Evolutionary conservation across 2,797 vertebrate genomes (phyloP).

Genomic region (Megalops cyprinoides): DNA sequence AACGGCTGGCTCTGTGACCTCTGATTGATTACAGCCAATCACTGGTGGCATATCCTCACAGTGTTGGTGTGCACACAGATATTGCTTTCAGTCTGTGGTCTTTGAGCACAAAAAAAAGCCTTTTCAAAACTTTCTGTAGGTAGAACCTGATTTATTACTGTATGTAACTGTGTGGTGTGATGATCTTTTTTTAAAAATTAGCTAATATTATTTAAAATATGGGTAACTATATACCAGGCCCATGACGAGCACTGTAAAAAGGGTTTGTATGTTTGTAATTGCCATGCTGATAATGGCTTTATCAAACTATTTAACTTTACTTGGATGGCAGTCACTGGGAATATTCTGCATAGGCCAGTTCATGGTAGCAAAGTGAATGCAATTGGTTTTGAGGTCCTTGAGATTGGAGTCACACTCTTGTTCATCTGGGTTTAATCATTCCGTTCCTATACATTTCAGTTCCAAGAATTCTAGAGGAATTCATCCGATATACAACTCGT

Average conservation of each 20-base stretch:
- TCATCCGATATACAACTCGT: background rate
- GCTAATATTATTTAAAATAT: background rate
- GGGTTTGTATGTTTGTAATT: background rate
- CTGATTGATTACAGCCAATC: background rate
- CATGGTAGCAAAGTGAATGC: background rate
- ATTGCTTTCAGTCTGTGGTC: background rate
- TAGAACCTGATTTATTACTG: background rate
- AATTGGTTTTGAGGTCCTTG: background rate
- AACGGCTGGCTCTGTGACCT: background rate
- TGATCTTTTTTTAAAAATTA: too few relatives aligned
- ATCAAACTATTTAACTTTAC: background rate
- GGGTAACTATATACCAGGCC: background rate
- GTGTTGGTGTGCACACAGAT: background rate
- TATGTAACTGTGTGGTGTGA: background rate
- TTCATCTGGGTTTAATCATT: conserved; percentile 20
- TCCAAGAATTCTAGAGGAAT: background rate
- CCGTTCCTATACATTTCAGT: background rate
- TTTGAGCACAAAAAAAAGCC: background rate
- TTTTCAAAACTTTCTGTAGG: background rate
- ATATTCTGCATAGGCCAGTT: too few relatives aligned
- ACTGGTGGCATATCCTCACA: background rate
- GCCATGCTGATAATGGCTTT: background rate
- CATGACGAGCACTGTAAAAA: background rate
- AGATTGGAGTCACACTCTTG: conserved; percentile 11
- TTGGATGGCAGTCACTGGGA: background rate